Evolutionary conservation across 2,888 invertebrate genomes (phyloP).

Genomic region (Drosophila borealis): DNA sequence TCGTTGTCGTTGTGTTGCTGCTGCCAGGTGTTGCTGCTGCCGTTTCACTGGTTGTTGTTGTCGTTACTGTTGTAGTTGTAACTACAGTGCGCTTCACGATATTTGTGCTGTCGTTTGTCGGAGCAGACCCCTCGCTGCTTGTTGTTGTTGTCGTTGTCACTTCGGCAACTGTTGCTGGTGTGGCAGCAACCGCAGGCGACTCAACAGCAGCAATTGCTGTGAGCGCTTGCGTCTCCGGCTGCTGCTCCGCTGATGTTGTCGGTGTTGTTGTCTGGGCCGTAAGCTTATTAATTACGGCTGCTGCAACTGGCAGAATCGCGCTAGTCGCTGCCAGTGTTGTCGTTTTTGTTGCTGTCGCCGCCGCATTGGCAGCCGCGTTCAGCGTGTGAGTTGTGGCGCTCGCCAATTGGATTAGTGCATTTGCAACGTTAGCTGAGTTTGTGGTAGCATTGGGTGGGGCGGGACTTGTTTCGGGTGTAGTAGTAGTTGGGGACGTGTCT

Average conservation of each 20-base stretch:
- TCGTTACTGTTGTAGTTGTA: slow-evolving; percentile 79
- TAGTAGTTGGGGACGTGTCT: slow-evolving; percentile 21
- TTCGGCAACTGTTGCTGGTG: slow-evolving; percentile 38
- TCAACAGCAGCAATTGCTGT: slow-evolving; percentile 31
- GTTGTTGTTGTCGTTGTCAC: slow-evolving; percentile 39
- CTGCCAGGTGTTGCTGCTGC: slow-evolving; percentile 46
- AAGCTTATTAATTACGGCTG: slow-evolving; percentile 65
- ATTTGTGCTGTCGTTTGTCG: slow-evolving; percentile 44
- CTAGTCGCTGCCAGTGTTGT: slow-evolving; percentile 71
- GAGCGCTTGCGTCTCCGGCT: slow-evolving; percentile 20
- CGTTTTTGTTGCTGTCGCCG: slow-evolving; percentile 65
- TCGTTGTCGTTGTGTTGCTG: slow-evolving; percentile 56
- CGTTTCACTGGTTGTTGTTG: slow-evolving; percentile 70
- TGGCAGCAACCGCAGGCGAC: slow-evolving; percentile 2
- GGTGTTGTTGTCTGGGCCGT: slow-evolving; percentile 38
- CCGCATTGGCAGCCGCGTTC: slow-evolving; percentile 73
- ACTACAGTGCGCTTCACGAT: slow-evolving; percentile 75
- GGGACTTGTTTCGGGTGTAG: slow-evolving; percentile 54
- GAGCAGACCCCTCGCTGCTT: slow-evolving; percentile 57
- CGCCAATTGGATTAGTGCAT: slow-evolving; percentile 83
- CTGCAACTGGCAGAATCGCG: slow-evolving; percentile 70
- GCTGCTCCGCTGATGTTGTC: slow-evolving; percentile 26
- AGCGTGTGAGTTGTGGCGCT: slow-evolving; percentile 81
- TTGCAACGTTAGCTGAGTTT: slow-evolving; percentile 72
- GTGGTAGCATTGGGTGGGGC: slow-evolving; percentile 42